Evolutionary conservation across 2,888 invertebrate species (phyloP), one percentile per base, ranked within the genome.

Genomic region (Pycnomerus fuliginosus): DNA sequence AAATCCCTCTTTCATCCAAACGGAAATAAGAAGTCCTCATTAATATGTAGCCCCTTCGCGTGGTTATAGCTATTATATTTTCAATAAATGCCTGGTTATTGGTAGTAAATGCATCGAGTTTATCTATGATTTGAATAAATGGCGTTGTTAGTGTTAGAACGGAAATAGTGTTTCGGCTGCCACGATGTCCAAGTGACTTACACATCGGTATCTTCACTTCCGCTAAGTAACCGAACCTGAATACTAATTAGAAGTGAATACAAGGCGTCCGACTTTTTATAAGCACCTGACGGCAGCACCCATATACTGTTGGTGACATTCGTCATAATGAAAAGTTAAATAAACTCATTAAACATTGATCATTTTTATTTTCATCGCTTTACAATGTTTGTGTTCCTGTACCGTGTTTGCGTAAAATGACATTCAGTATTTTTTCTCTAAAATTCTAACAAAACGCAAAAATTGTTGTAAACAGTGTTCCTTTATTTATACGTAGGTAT

Each of bases 201-300:
- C 64, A 61, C 60, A 60, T 65, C 52, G 60, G 59, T 64, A 64
- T 62, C 61, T 65, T 62, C 50, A 63, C 62, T 65, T 67, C 67
- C 67, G 64, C 54, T 54, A 58, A 52, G 52, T 52, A 55, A 60
- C 62, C 46, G 49, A 57, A 54, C 53, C 57, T 60, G 67, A 65
- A 67, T 67, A 61, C 61, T 65, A 67, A 67, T 67, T 42, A 36
- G 31, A 42, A 41, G 29, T 31, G 38, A 35, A 30, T 24, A 45
- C 41, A 41, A 28, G 36, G 44, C 38, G 48, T 48, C 46, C 45
- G 44, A 50, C 44, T 50, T 48, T 53, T 53, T 43, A 12, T 15
- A 41, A 43, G 25, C 46, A 46, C 41, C 46, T 46, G 46, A 38
- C n/a, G n/a, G n/a, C n/a, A n/a, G n/a, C n/a, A n/a, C n/a, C n/a